Conservation (phyloP, 1,140 invertebrate genomes). For the Ridgeia piscesae region DNA sequence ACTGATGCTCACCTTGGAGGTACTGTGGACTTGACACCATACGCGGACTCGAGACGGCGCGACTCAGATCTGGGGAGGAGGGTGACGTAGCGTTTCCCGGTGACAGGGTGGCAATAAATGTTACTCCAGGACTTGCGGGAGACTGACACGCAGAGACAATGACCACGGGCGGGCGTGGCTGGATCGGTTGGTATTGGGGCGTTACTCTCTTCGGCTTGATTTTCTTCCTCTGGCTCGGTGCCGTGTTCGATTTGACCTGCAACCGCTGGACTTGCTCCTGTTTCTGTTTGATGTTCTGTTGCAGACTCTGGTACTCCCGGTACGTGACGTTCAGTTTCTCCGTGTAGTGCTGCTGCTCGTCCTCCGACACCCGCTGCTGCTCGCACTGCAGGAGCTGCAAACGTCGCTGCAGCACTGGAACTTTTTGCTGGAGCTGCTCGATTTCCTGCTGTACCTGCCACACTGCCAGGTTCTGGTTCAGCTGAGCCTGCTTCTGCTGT, state of each 20-base stretch:
- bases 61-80: neutral
- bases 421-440: neutral
- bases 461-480: neutral
- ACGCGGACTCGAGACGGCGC: neutral
- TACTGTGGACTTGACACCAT: neutral
- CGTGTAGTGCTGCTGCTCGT: no score
- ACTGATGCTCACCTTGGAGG: neutral
- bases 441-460: neutral
- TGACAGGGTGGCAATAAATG: neutral
- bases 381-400: no score
- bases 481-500: neutral
- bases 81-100: neutral
- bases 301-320: neutral
- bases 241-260: neutral
- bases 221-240: neutral
- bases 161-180: neutral
- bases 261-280: neutral
- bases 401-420: neutral
- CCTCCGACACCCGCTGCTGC: no score
- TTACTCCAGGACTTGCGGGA: neutral
- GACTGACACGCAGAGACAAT: neutral
- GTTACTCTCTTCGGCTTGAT: neutral
- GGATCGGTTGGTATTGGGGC: neutral
- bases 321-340: no score
- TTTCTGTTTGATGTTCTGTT: no score